Percentiles rank a stretch among this genome's conserved stretches.
phyloP scores from a whole-genome alignment of 1,140 invertebrate species.

The Elysia chlorotica region DNA sequence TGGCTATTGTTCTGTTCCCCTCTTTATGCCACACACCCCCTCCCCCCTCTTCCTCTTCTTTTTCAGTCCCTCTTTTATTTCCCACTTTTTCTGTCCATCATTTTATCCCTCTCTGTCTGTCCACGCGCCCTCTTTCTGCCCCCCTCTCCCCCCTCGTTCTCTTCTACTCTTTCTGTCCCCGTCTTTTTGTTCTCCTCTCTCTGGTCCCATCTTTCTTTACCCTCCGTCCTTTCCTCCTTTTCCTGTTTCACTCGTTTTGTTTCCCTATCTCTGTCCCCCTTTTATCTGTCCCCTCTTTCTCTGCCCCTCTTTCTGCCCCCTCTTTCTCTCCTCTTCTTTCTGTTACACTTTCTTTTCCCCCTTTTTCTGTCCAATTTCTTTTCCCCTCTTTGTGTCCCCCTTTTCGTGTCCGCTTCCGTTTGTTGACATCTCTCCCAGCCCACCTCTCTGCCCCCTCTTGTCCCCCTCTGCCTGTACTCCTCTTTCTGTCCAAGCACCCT shows the following conservation, averaged over 20 bases:
- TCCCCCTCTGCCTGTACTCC: neutral
- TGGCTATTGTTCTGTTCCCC: neutral
- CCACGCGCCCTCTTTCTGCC: neutral
- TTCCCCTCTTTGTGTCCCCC: too few species aligned
- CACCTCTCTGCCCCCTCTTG: neutral
- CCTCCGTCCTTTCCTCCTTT: neutral
- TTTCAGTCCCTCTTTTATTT: neutral
- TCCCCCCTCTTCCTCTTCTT: neutral
- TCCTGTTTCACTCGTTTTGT: neutral
- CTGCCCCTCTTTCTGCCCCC: neutral
- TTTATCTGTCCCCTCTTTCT: neutral
- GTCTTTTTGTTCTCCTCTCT: neutral
- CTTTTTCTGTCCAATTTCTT: neutral
- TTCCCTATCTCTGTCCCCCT: neutral
- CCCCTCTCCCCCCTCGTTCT: neutral
- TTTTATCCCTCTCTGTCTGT: neutral
- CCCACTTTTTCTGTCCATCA: neutral
- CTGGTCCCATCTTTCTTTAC: conserved; percentile 1
- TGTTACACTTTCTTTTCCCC: neutral
- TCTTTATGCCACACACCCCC: neutral
- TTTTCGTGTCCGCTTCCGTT: neutral
- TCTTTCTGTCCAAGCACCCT: neutral
- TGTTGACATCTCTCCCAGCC: neutral
- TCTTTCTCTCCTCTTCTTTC: neutral
- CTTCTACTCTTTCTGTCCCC: neutral